A percentile compares a stretch with the other conserved stretches of the same genome.
Evolutionary conservation across 30 jellyfish, hydroid and myxozoan genomes (phyloP).

Genomic region (Aurelia sp.): DNA sequence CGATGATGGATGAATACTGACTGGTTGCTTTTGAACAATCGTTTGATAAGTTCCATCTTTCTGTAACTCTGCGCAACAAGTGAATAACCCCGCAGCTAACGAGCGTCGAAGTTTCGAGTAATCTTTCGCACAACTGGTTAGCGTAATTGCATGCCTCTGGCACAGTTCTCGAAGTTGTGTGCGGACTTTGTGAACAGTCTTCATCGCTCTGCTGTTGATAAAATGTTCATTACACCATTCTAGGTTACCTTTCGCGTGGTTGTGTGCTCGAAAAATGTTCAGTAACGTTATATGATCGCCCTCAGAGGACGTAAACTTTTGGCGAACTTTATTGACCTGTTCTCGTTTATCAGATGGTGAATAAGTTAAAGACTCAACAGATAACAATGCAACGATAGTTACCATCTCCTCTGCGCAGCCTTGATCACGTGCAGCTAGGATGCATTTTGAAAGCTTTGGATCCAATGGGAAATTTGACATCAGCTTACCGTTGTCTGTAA

Average conservation of each 20-base stretch:
- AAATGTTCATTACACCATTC: slow-evolving; percentile 93
- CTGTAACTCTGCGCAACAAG: slow-evolving; percentile 92
- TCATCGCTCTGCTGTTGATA: slow-evolving; percentile 83
- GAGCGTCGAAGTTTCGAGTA: slow-evolving; percentile 66
- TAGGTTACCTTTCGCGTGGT: slow-evolving; percentile 76
- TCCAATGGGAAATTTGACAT: slow-evolving; percentile 95
- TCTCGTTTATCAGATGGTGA: slow-evolving; percentile 86
- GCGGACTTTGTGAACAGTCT: slow-evolving; percentile 77
- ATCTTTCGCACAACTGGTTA: slow-evolving; percentile 83
- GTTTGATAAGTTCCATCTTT: slow-evolving; percentile 90
- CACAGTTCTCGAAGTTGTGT: slow-evolving; percentile 88
- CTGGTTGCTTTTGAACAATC: slow-evolving; percentile 79
- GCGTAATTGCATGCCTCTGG: slow-evolving; percentile 41
- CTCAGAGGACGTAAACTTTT: slow-evolving; percentile 81
- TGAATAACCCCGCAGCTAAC: slow-evolving; percentile 81
- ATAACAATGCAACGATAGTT: slow-evolving; percentile 82
- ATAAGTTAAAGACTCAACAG: slow-evolving; percentile 88
- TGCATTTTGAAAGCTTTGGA: slow-evolving; percentile 83
- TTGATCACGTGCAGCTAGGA: slow-evolving; percentile 82
- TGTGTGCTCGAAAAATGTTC: slow-evolving; percentile 81
- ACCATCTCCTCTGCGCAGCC: slow-evolving; percentile 91
- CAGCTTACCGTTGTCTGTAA: slow-evolving; percentile 84
- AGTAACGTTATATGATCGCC: slow-evolving; percentile 90
- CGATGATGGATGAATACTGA: slow-evolving; percentile 94
- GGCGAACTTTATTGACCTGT: slow-evolving; percentile 58